Conservation (phyloP, 2,113 vertebrate species). For the Myxocyprinus asiaticus region DNA sequence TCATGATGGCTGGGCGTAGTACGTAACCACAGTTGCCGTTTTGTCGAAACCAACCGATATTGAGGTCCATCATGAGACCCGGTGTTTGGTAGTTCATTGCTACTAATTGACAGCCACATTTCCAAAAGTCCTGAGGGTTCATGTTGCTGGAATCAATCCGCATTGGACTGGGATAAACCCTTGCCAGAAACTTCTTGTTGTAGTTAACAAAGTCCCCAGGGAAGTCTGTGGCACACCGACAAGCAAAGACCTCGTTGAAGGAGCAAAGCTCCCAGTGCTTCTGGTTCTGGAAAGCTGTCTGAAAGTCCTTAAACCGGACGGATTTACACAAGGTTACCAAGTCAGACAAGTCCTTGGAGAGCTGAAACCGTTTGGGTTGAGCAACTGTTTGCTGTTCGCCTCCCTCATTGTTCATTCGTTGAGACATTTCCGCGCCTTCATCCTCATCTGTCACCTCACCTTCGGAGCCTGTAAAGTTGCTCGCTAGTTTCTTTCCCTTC, state of each 20-base stretch:
- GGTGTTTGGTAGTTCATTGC: slow-evolving; percentile 98
- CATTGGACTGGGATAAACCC: slow-evolving; percentile 96
- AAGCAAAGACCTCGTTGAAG: slow-evolving; percentile 94
- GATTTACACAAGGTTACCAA: slow-evolving; percentile 95
- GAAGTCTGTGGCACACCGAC: slow-evolving; percentile 87
- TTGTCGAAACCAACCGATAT: slow-evolving; percentile 96
- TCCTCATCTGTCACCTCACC: slow-evolving; percentile 97
- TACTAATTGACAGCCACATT: slow-evolving; percentile 97
- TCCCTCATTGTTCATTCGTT: slow-evolving; percentile 82
- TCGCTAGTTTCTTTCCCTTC: slow-evolving; percentile 91
- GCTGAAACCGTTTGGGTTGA: slow-evolving; percentile 84
- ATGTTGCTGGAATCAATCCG: slow-evolving; percentile 98
- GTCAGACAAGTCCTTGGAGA: slow-evolving; percentile 94
- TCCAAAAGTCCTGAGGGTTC: slow-evolving; percentile 99
- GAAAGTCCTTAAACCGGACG: slow-evolving; percentile 93
- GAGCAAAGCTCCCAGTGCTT: slow-evolving; percentile 98
- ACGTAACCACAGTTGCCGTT: slow-evolving; percentile 97
- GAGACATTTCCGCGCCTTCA: slow-evolving; percentile 95
- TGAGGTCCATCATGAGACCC: slow-evolving; percentile 97
- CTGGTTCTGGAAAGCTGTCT: slow-evolving; percentile 89
- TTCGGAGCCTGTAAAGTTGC: slow-evolving; percentile 82
- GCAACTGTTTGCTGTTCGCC: slow-evolving; percentile 77
- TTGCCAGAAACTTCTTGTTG: slow-evolving; percentile 92
- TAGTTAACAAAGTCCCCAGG: slow-evolving; percentile 98
- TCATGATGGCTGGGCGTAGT: slow-evolving; percentile 94